phyloP scores from a whole-genome alignment of 1,140 invertebrate genomes.

The Phocides pigmalion region DNA sequence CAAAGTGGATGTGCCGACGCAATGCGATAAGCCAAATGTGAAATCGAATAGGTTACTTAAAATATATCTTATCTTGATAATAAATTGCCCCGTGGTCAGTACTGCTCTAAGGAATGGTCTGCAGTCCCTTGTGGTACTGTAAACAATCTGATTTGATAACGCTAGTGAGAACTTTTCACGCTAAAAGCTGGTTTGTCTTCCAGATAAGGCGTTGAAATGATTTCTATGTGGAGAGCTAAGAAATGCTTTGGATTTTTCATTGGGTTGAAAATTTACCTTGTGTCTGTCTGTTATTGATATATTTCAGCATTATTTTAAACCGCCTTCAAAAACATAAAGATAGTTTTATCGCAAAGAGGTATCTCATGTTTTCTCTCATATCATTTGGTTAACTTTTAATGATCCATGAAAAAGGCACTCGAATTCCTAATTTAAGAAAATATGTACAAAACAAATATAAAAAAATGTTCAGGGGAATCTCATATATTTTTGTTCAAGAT shows the following conservation, averaged over 20 bases:
- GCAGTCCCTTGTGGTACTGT: conserved; percentile 17
- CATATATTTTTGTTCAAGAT: no score
- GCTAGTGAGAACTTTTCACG: conserved; percentile 18
- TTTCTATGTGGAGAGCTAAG: background rate
- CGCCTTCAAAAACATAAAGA: no score
- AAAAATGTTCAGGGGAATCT: no score
- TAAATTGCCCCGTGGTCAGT: conserved; percentile 31
- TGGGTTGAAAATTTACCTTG: background rate
- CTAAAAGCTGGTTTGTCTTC: conserved; percentile 23
- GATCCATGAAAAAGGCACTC: no score
- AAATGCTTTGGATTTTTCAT: background rate
- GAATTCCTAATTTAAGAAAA: no score
- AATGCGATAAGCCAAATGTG: conserved; percentile 31
- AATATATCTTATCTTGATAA: conserved; percentile 36
- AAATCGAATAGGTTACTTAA: conserved; percentile 37
- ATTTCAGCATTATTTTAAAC: no score
- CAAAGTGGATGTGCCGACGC: conserved; percentile 31
- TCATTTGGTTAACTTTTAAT: no score
- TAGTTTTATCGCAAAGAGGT: no score
- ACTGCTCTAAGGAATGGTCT: conserved; percentile 30
- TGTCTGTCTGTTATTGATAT: no score
- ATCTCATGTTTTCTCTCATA: no score
- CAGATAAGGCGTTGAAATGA: conserved; percentile 3
- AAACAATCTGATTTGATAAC: conserved; percentile 23
- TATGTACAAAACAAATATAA: no score